Evolutionary conservation across 2,888 invertebrate genomes (phyloP), one percentile per base, ranked within the genome.

Genomic region (Aplocera efformata): DNA sequence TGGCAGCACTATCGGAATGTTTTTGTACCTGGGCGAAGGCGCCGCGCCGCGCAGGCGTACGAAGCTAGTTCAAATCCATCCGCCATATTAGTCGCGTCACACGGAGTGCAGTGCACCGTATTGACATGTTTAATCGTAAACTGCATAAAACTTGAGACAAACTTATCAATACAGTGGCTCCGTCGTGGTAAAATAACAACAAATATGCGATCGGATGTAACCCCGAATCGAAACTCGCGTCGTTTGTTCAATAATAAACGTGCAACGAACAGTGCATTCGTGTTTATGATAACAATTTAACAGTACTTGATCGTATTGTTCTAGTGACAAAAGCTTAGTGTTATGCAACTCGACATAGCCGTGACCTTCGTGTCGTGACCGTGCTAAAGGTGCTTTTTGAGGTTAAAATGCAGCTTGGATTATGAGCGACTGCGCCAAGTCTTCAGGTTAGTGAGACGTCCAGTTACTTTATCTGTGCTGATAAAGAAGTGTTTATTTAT

Each of bases 21-120:
- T 76, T 76, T 76, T 72, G 71, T 82, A 82, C 80, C 79, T 79
- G 80, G 52, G 58, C 61, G 45, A 71, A 51, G 54, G 58, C 56
- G 58, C 55, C 58, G 56, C 62, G 54, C 54, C 56, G 72, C 77
- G 85, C 85, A 84, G 78, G 85, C 86, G 85, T 86, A 47, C 46
- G 33, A 25, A 37, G 55, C 52, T 55, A 86, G 86, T 88, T 83
- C 74, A 73, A 84, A 84, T 78, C 77, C 85, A 79, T 83, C 86
- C 85, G 88, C 86, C 86, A 88, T 88, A 84, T 88, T 88, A 83
- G 84, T 84, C 84, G 85, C 83, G 84, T 85, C 85, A 78, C 80
- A 73, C 84, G 83, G 77, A 81, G 78, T 84, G 83, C 82, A 80
- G 80, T 80, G 84, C 72, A 73, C 83, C 78, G 75, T 77, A 77